Evolutionary conservation across 2,113 vertebrate genomes (phyloP).

Genomic region (Cryptoleucopteryx plumbea): DNA sequence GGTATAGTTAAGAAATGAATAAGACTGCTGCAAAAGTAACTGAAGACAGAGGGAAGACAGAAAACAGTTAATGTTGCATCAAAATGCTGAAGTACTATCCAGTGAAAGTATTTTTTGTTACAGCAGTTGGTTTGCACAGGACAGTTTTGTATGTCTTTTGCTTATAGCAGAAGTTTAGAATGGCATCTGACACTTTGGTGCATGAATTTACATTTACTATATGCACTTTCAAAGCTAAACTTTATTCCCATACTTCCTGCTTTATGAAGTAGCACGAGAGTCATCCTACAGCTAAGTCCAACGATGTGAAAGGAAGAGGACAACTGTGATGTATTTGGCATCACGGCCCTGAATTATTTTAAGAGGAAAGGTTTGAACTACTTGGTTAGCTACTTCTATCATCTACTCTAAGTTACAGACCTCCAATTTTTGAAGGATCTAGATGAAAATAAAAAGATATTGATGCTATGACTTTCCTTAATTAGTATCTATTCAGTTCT

Average conservation of each 20-base stretch:
- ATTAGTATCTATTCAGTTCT: neutral
- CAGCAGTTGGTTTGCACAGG: neutral
- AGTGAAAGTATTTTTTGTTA: neutral
- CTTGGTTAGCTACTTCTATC: neutral
- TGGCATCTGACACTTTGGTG: neutral
- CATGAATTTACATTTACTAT: neutral
- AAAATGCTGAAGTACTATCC: neutral
- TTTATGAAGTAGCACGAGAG: neutral
- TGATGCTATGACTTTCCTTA: neutral
- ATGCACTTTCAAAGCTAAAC: neutral
- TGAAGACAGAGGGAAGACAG: neutral
- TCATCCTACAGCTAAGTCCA: neutral
- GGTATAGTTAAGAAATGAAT: neutral
- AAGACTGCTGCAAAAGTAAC: neutral
- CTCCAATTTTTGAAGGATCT: neutral
- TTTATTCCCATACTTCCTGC: neutral
- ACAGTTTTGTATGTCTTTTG: neutral
- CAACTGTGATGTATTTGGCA: neutral
- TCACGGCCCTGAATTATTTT: neutral
- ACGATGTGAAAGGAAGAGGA: neutral
- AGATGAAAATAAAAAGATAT: neutral
- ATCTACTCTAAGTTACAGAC: neutral
- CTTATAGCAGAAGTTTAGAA: neutral
- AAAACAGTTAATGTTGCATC: neutral
- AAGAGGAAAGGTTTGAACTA: neutral